phyloP scores from a whole-genome alignment of 2,113 vertebrate genomes.

The Nothoprocta pentlandii region DNA sequence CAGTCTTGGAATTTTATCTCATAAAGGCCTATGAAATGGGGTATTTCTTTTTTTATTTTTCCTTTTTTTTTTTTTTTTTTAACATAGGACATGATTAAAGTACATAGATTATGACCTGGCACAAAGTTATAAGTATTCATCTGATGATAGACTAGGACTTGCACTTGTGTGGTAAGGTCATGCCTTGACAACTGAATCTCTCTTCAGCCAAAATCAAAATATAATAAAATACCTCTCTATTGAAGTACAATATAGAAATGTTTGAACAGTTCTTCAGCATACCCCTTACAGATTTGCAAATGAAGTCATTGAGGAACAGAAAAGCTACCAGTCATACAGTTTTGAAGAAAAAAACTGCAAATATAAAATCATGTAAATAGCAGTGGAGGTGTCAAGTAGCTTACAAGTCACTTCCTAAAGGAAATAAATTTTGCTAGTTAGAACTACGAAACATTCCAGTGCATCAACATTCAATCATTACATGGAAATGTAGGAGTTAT shows the following conservation, averaged over 20 bases:
- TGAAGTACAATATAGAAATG: neutral
- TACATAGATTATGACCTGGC: neutral
- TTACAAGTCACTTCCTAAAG: neutral
- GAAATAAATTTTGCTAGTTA: neutral
- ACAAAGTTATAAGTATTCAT: neutral
- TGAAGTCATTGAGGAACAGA: neutral
- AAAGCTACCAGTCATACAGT: neutral
- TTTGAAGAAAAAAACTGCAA: neutral
- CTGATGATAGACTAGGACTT: neutral
- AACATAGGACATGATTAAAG: neutral
- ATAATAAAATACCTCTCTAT: neutral
- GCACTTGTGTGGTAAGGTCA: neutral
- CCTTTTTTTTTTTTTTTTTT: neutral
- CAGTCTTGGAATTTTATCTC: neutral
- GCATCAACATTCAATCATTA: fast-evolving
- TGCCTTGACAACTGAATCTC: neutral
- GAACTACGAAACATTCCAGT: neutral
- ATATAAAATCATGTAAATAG: neutral
- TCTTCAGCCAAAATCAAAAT: neutral
- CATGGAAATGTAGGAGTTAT: neutral
- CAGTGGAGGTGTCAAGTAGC: neutral
- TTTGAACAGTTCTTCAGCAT: neutral
- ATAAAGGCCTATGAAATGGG: neutral
- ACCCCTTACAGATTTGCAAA: neutral
- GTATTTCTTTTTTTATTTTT: neutral